Conservation (phyloP, 2,797 vertebrate genomes). For the Cyclura pinguis region DNA sequence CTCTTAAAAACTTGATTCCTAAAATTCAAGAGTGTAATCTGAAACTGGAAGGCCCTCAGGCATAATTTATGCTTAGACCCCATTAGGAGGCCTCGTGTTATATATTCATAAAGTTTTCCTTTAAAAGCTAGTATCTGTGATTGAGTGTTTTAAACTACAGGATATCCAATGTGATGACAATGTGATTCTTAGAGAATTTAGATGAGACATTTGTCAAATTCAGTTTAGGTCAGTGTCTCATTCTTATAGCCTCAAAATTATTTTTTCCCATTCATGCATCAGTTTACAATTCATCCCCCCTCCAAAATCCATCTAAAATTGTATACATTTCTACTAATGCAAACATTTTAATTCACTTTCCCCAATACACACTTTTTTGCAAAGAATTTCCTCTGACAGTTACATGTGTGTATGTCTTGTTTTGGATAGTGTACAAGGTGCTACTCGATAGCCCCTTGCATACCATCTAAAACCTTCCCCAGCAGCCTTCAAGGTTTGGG, state of each 20-base stretch:
- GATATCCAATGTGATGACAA: not conserved
- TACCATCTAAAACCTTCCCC: too few species aligned
- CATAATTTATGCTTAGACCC: conserved; percentile 7
- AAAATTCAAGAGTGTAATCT: conserved; percentile 5
- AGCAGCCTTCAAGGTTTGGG: too few species aligned
- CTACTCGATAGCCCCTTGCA: too few species aligned
- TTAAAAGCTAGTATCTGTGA: conserved; percentile 38
- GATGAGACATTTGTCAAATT: too few species aligned
- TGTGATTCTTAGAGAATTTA: conserved; percentile 11
- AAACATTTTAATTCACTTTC: not conserved
- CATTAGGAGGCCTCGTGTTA: conserved; percentile 7
- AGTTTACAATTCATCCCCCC: not conserved
- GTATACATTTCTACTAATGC: not conserved
- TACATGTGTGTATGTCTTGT: too few species aligned
- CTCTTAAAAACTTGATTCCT: conserved; percentile 25
- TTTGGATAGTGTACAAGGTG: not conserved
- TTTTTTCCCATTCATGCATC: not conserved
- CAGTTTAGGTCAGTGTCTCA: too few species aligned
- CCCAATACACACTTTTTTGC: not conserved
- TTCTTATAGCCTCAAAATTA: too few species aligned
- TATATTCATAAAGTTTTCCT: conserved; percentile 21
- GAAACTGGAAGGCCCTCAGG: conserved; percentile 3
- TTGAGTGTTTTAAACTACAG: conserved; percentile 30
- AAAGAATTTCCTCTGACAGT: not conserved
- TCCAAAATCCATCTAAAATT: not conserved